Conservation (phyloP, 2,113 vertebrate genomes). For the Meriones unguiculatus region DNA sequence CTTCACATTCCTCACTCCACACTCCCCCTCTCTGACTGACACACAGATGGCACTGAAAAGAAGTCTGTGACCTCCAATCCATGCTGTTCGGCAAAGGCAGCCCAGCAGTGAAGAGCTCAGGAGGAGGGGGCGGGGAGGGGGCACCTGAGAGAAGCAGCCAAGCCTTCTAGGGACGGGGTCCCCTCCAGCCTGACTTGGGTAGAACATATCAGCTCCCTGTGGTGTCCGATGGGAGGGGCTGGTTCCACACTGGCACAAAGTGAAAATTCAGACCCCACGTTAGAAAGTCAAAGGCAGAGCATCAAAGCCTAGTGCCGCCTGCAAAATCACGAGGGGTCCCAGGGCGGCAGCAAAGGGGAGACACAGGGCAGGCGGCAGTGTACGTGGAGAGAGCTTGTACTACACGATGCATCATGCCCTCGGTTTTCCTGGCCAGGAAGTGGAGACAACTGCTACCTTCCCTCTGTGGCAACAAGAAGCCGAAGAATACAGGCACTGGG, state of each 20-base stretch:
- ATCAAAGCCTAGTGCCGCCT: not conserved
- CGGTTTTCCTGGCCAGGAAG: not conserved
- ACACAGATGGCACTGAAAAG: rapidly evolving
- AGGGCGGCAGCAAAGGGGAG: not conserved
- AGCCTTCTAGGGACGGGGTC: not conserved
- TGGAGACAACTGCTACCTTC: not conserved
- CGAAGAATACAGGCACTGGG: not conserved
- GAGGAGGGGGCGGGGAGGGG: not conserved
- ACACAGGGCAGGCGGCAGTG: not conserved
- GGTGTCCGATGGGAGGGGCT: not conserved
- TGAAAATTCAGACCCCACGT: not conserved
- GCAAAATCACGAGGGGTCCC: not conserved
- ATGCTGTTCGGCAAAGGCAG: not conserved
- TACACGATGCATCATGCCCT: too few species aligned
- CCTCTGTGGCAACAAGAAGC: not conserved
- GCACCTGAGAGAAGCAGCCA: not conserved
- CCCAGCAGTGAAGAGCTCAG: not conserved
- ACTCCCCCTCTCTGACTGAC: not conserved
- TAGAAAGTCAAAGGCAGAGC: not conserved
- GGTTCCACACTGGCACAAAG: not conserved
- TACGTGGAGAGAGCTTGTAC: too few species aligned
- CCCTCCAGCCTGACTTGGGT: not conserved
- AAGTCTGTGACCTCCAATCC: not conserved
- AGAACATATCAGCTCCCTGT: not conserved
- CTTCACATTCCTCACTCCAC: not conserved